Base-by-base conservation (phyloP, 1,140 invertebrate genomes). In the Melipona quadrifasciata region DNA sequence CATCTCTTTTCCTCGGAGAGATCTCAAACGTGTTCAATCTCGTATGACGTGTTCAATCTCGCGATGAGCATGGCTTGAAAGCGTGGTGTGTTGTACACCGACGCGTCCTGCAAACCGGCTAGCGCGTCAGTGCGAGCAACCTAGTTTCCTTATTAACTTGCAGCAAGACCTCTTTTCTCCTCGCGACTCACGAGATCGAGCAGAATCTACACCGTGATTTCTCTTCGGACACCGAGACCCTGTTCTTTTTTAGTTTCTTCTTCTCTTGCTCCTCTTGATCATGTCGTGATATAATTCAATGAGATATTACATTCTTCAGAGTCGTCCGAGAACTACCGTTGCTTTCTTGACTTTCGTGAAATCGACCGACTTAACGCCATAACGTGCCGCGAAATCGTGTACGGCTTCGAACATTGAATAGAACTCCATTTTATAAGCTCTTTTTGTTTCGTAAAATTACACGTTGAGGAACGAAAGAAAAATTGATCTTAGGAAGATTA, bases 131-230 rank as follows among this genome's bases (percentile, higher is more conserved):
- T 71, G 71, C 70, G 34, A 68, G 70, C 86, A 90, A 87, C 91
- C 91, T 85, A 91, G 91, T 91, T 91, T 90, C 87, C 91, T 88
- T 86, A 84, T 91, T 91, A 90, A 88, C 82, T 80, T 53, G n/a
- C 68, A 65, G 39, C 39, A 47, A 31, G 67, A 72, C 70, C 78
- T 68, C 82, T 89, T 86, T 87, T 80, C 85, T 70, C 73, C 77
- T 67, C 27, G 68, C 67, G 75, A 75, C 77, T 67, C n/a, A 61
- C 61, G 75, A 81, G 84, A 85, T 84, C 80, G 64, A 73, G 71
- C 58, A 68, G 65, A 67, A 82, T 89, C 86, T 80, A 89, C 39
- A 47, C 86, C 72, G 67, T 70, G 80, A 86, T 89, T 90, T 89
- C 85, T 72, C 87, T 64, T 77, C 73, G 61, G 74, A 58, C 65